Evolutionary conservation across 92 coral and sea anemone genomes (phyloP).

Genomic region (Palythoa caribaeorum): DNA sequence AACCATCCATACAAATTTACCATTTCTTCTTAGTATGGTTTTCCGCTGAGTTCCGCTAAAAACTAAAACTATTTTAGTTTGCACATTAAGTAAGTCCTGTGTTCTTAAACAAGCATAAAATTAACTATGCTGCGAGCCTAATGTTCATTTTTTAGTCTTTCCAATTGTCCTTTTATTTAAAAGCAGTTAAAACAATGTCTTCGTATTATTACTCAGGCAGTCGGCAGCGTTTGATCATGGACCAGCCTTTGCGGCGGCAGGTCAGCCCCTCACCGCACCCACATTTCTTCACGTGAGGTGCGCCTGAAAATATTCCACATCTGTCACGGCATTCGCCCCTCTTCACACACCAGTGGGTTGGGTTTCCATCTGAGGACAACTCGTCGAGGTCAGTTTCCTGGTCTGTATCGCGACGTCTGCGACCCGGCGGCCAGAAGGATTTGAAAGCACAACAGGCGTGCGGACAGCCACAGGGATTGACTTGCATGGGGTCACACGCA

Average conservation of each 20-base stretch:
- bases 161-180: no score
- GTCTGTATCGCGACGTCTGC: constrained; percentile 25
- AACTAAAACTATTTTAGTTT: no score
- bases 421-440: background rate
- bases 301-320: constrained; percentile 31
- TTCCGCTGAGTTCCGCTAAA: no score
- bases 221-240: constrained; percentile 23
- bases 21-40: no score
- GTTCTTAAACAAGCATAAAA: no score
- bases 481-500: background rate
- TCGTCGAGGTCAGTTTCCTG: background rate
- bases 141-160: no score
- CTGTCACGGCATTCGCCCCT: constrained; percentile 28
- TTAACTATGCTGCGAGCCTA: no score
- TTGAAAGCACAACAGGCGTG: constrained; percentile 33
- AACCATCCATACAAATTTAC: no score
- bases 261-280: constrained; percentile 19
- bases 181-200: no score
- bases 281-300: constrained; percentile 24
- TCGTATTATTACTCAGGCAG: no score
- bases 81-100: no score
- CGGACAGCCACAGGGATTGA: constrained; percentile 28
- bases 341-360: constrained; percentile 21
- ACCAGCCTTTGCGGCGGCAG: constrained; percentile 21
- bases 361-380: background rate